A percentile compares a stretch with the other conserved stretches of the same genome.
These are phyloP conservation scores for Stomatorhinus ivindoensis DNA, from an alignment of 2,113 vertebrate species.

Conservation along the genomic window DNA sequence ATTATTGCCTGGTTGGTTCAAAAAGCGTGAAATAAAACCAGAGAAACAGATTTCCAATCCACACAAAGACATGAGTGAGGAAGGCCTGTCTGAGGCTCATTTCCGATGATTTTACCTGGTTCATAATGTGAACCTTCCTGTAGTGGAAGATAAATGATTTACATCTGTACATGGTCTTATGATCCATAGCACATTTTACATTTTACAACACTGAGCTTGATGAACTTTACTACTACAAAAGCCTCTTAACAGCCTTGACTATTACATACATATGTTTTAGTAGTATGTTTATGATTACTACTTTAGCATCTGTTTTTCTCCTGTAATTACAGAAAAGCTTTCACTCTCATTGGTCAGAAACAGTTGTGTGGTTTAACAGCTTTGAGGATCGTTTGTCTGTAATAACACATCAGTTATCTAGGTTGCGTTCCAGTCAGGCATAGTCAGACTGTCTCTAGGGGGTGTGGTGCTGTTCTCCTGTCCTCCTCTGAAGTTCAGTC, in stretches of 20 bases:
- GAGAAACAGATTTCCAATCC: background rate
- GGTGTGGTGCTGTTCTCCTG: background rate
- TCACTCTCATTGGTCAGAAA: background rate
- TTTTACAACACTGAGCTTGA: background rate
- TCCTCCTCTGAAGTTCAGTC: background rate
- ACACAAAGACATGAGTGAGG: background rate
- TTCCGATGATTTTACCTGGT: background rate
- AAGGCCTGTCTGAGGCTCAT: background rate
- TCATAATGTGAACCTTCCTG: background rate
- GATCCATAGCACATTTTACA: background rate
- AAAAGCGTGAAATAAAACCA: background rate
- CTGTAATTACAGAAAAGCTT: background rate
- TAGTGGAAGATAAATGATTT: background rate
- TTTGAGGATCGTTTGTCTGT: background rate
- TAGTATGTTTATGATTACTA: background rate
- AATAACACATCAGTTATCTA: background rate
- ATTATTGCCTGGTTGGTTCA: background rate
- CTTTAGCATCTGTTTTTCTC: background rate
- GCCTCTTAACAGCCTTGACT: background rate
- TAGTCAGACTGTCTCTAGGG: background rate
- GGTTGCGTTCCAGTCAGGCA: background rate
- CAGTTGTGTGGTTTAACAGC: background rate
- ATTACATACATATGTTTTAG: background rate
- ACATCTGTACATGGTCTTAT: background rate
- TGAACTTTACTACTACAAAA: background rate